phyloP scores from a whole-genome alignment of 2,888 invertebrate species.

The Scaptomyza polygonia region DNA sequence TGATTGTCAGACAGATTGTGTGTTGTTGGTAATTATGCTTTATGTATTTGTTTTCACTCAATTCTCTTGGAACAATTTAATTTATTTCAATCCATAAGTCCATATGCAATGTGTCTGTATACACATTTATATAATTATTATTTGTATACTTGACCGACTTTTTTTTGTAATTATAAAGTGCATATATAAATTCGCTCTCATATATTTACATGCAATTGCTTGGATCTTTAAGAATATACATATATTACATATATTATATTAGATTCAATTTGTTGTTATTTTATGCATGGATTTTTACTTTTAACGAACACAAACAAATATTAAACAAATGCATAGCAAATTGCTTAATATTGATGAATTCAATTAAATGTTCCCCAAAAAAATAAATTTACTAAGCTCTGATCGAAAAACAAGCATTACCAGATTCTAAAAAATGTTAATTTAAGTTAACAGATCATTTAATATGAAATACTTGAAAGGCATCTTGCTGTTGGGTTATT shows the following conservation, averaged over 20 bases:
- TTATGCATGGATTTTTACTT: too few relatives aligned
- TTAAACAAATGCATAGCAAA: conserved; percentile 6
- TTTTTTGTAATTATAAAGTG: conserved; percentile 27
- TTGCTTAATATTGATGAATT: too few relatives aligned
- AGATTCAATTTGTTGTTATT: too few relatives aligned
- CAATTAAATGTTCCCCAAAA: too few relatives aligned
- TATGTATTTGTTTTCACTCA: conserved; percentile 67
- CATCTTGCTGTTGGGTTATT: background rate
- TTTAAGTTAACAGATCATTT: background rate
- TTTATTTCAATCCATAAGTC: conserved; percentile 46
- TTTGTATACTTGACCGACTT: conserved; percentile 74
- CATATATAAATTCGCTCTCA: conserved; percentile 2
- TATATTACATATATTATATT: too few relatives aligned
- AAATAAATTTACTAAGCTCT: conserved; percentile 11
- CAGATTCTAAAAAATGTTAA: background rate
- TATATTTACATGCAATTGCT: background rate
- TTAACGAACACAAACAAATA: background rate
- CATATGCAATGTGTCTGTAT: conserved; percentile 19
- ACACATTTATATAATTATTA: conserved; percentile 16
- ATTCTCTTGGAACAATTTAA: conserved; percentile 62
- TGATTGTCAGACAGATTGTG: conserved; percentile 32
- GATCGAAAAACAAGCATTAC: background rate
- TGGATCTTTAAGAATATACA: too few relatives aligned
- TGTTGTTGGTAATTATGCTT: conserved; percentile 57
- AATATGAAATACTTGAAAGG: background rate